Percentiles rank a stretch among this genome's conserved stretches.
Evolutionary conservation across 2,797 vertebrate genomes (phyloP).

Genomic region (Syngnathus rostellatus): DNA sequence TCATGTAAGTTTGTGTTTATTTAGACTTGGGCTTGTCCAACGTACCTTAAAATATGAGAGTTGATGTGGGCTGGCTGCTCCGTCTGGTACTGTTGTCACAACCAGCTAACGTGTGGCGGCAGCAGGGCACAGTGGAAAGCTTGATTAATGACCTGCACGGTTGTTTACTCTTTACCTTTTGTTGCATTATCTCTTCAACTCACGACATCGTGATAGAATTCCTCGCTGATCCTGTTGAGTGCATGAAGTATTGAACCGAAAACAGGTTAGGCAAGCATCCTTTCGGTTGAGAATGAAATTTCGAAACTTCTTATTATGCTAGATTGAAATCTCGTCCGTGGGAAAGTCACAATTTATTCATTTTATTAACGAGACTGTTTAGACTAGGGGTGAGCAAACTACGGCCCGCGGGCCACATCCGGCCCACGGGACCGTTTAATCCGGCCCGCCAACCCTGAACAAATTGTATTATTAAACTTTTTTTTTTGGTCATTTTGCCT

Average conservation of each 20-base stretch:
- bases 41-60: conserved; percentile 43
- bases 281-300: not conserved
- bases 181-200: conserved; percentile 52
- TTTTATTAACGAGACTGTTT: not conserved
- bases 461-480: too few species aligned
- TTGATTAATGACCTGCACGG: conserved; percentile 57
- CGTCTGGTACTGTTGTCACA: conserved; percentile 38
- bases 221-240: conserved; percentile 22
- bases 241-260: conserved; percentile 16
- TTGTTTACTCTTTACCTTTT: conserved; percentile 57
- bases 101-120: conserved; percentile 43
- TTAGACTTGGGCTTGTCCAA: conserved; percentile 34
- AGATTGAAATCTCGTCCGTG: not conserved
- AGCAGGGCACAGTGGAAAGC: conserved; percentile 38
- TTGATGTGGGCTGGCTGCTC: conserved; percentile 41
- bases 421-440: too few species aligned
- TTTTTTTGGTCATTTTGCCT: too few species aligned
- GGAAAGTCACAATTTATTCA: not conserved
- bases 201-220: conserved; percentile 25
- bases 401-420: too few species aligned
- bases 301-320: not conserved
- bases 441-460: too few species aligned
- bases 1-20: conserved; percentile 42
- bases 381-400: too few species aligned
- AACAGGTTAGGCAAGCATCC: conserved; percentile 40